phyloP scores from a whole-genome alignment of 2,113 vertebrate species.

The Epinephelus fuscoguttatus region DNA sequence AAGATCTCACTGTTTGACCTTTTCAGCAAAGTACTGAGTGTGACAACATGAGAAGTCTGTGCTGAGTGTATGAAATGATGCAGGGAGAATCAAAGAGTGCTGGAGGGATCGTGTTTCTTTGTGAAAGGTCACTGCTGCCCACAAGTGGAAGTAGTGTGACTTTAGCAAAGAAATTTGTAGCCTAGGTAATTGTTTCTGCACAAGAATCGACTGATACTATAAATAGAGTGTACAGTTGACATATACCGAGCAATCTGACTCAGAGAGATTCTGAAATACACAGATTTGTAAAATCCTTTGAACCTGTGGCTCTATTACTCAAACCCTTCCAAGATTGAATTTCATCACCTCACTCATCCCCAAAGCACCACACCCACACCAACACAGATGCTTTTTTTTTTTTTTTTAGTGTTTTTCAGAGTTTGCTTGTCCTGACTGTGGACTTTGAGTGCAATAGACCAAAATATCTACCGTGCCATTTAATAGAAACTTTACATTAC shows the following conservation, averaged over 20 bases:
- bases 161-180: too few relatives aligned
- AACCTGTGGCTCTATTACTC: too few relatives aligned
- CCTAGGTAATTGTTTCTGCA: too few relatives aligned
- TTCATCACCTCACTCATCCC: neutral
- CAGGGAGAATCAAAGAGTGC: neutral
- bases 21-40: slow-evolving; percentile 3
- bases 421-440: too few relatives aligned
- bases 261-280: neutral
- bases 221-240: too few relatives aligned
- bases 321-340: neutral
- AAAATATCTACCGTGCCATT: too few relatives aligned
- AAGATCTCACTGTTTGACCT: slow-evolving; percentile 29
- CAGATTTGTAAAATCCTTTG: neutral
- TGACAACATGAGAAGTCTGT: slow-evolving; percentile 6
- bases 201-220: too few relatives aligned
- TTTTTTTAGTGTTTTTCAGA: too few relatives aligned
- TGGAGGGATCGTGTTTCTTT: neutral
- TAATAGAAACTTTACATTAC: too few relatives aligned
- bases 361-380: neutral
- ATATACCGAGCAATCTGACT: too few relatives aligned
- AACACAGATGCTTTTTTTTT: neutral
- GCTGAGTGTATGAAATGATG: neutral
- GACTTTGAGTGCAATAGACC: too few relatives aligned
- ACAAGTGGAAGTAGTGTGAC: neutral
- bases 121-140: neutral